Base-by-base conservation (phyloP, 2,797 vertebrate genomes). In the Aeoliscus strigatus region DNA sequence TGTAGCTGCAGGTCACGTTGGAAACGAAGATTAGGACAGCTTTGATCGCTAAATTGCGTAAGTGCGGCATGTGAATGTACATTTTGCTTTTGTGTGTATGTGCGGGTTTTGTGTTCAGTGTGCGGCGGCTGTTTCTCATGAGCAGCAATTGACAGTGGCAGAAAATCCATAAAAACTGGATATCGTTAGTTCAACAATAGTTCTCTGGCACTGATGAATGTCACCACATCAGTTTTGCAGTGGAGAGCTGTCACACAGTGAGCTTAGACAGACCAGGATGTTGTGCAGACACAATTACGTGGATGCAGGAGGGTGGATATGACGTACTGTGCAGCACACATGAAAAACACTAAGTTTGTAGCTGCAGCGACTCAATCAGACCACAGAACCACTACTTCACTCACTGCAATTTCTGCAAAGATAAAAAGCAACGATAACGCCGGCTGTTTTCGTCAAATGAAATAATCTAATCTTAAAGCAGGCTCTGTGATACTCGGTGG, bases 81-180 rank as follows among this genome's bases (percentile, higher is more conserved):
- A 15, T 24, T 45, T 28, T 30, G n/a, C 15, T 8, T 52, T 25
- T 57, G 10, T 29, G 39, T 42, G 38, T 11, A 14, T 14, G 48
- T 40, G 47, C 1, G 8, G 13, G 3, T 14, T 37, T 35, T 36
- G 45, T 39, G 26, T 15, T 56, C 34, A 16, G 14, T 13, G 36
- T 14, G 1, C 21, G n/a, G n/a, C n/a, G n/a, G 47, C 54, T 46
- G 60, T 39, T 80, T 60, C 58, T 74, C 64, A 67, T 70, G 25
- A 72, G 26, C 30, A 35, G 58, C 32, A 47, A 59, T 39, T 57
- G 16, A 24, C 38, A 43, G 43, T 2, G 63, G 73, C 77, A 70
- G 66, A 14, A 70, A 59, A 75, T 84, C 77, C 59, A 81, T 82
- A 63, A 53, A 68, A 77, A 77, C 35, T 23, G 14, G 44, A 70